Evolutionary conservation across 1,140 invertebrate species (phyloP).

Genomic region (Drosophila guanche): DNA sequence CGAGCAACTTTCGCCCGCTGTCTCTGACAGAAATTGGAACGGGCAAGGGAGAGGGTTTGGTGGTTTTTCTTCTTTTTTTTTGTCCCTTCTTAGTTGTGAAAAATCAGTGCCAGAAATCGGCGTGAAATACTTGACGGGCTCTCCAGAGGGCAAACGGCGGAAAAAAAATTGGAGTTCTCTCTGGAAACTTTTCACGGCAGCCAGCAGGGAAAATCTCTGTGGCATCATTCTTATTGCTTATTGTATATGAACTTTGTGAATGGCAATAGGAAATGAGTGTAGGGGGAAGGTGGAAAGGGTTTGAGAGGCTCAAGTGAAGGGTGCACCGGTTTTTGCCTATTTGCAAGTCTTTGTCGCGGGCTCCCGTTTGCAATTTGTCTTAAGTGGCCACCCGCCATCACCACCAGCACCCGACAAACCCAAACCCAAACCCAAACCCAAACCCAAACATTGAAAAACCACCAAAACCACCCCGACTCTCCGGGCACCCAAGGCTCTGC

Average conservation of each 20-base stretch:
- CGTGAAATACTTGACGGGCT: conserved; percentile 66
- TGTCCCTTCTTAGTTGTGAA: not conserved
- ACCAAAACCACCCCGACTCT: conserved; percentile 33
- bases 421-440: conserved; percentile 7
- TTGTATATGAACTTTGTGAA: conserved; percentile 62
- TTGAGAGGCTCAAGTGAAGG: conserved; percentile 18
- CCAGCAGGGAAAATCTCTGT: conserved; percentile 47
- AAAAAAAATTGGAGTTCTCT: conserved; percentile 48
- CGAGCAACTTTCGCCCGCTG: conserved; percentile 23
- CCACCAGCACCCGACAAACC: conserved; percentile 18
- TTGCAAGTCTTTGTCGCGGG: conserved; percentile 35
- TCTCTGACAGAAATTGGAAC: conserved; percentile 30
- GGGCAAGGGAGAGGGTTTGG: conserved; percentile 26
- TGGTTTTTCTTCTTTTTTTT: conserved; percentile 1
- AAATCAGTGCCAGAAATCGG: conserved; percentile 65
- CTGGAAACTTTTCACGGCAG: conserved; percentile 36
- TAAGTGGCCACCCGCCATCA: conserved; percentile 64
- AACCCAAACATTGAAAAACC: conserved; percentile 3
- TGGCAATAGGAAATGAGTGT: conserved; percentile 24
- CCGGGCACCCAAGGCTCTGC: conserved; percentile 9
- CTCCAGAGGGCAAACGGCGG: conserved; percentile 42
- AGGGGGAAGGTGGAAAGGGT: not conserved
- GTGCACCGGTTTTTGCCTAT: conserved; percentile 48
- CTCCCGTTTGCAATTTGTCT: conserved; percentile 75
- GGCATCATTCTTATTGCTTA: conserved; percentile 49